Base-by-base conservation (phyloP, 2,888 invertebrate genomes). In the Hyposoter dolosus region DNA sequence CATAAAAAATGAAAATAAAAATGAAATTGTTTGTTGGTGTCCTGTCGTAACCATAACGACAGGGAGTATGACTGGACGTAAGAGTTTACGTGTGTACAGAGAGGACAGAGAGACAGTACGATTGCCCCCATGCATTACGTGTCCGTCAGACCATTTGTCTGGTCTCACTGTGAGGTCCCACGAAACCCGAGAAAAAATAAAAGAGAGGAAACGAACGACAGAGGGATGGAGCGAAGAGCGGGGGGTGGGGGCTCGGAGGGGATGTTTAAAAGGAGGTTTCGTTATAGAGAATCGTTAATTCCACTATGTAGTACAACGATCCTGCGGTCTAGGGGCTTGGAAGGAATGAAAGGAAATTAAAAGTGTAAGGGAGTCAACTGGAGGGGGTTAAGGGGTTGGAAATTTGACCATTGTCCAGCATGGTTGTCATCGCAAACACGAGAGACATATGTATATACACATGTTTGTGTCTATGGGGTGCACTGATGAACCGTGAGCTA, bases 31-130 rank as follows among this genome's bases (percentile, higher is more conserved):
- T 82, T 91, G 90, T 91, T 77, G 85, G 83, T 90, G 90, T 82
- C 87, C 82, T 81, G 86, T 71, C 87, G 91, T 91, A 88, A 86
- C 91, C 91, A 90, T 90, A 90, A 90, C 91, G 85, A 90, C 91
- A 87, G 60, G 45, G 85, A 80, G 82, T 66, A 45, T 45, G 32
- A 69, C 28, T 69, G 19, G 68, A 69, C 45, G 43, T 63, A 28
- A 40, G 35, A 74, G 43, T 65, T 76, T 83, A 87, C 68, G 84
- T 83, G 84, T 87, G 88, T 77, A 87, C 88, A 88, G n/a, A 56
- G 23, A 28, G 10, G 3, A 15, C 28, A 4, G 60, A 28, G 28
- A 28, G 60, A 28, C 7, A 65, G 87, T 89, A 89, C 88, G 88
- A 89, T 89, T 90, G 90, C 90, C 90, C 90, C 79, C n/a, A n/a